Percentiles rank a stretch among this genome's conserved stretches.
Conservation (phyloP, 2,797 vertebrate genomes). For the Tragopan temminckii region DNA sequence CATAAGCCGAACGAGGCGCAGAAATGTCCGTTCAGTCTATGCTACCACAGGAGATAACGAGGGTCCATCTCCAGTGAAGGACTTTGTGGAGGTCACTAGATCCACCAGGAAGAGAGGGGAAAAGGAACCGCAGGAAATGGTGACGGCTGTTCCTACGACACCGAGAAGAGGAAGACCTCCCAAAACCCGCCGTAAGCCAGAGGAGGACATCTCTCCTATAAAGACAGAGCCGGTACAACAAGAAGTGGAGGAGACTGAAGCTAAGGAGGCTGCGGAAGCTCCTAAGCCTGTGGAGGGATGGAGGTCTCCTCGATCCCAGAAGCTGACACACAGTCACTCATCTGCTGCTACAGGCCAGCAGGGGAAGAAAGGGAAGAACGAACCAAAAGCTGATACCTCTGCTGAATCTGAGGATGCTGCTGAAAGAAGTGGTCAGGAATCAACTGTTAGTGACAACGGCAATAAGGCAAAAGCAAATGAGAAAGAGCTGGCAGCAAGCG, state of each 20-base stretch:
- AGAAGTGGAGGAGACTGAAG: constrained; percentile 85
- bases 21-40: constrained; percentile 96
- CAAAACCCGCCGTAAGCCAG: constrained; percentile 89
- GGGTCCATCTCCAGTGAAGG: constrained; percentile 86
- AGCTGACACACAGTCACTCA: constrained; percentile 82
- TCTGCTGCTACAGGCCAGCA: constrained; percentile 77
- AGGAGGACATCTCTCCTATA: constrained; percentile 87
- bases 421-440: constrained; percentile 74
- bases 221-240: constrained; percentile 85
- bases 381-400: constrained; percentile 79
- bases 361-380: constrained; percentile 87
- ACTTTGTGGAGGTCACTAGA: constrained; percentile 86
- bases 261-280: constrained; percentile 85
- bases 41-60: constrained; percentile 92
- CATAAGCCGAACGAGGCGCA: constrained; percentile 90
- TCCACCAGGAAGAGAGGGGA: constrained; percentile 92
- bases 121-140: constrained; percentile 89
- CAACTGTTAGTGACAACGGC: constrained; percentile 68
- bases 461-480: constrained; percentile 77
- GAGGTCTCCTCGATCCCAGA: constrained; percentile 93
- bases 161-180: constrained; percentile 93
- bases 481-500: constrained; percentile 52
- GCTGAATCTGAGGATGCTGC: constrained; percentile 74
- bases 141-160: constrained; percentile 80
- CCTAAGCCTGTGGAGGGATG: constrained; percentile 89